Evolutionary conservation across 2,797 vertebrate species (phyloP).

Genomic region (Fratercula arctica): DNA sequence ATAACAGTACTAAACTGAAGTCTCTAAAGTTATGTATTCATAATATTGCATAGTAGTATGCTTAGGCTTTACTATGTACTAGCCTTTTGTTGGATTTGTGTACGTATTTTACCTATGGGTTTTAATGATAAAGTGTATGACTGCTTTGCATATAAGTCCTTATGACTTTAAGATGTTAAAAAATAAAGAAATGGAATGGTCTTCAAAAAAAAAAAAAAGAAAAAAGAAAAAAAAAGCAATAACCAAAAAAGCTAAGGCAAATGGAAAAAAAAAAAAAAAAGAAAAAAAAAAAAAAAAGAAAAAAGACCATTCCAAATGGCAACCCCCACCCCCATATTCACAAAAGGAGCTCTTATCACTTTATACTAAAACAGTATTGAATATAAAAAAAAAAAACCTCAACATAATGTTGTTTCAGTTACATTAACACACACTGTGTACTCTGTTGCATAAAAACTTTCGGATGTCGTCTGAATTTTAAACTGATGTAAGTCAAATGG

Average conservation of each 20-base stretch:
- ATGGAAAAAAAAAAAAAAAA: not conserved
- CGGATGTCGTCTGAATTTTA: constrained; percentile 48
- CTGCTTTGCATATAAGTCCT: constrained; percentile 91
- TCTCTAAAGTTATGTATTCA: constrained; percentile 84
- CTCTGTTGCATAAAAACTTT: not conserved
- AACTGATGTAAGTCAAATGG: constrained; percentile 44
- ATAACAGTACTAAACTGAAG: constrained; percentile 82
- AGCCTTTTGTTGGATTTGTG: constrained; percentile 90
- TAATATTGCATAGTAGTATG: constrained; percentile 86
- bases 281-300: constrained; percentile 35
- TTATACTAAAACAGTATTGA: not conserved
- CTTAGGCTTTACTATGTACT: constrained; percentile 90
- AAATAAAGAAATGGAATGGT: constrained; percentile 99
- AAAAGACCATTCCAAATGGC: constrained; percentile 83
- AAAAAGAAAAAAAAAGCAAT: constrained; percentile 65
- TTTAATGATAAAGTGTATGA: constrained; percentile 97
- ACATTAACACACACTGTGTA: constrained; percentile 26
- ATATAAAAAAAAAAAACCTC: constrained; percentile 19
- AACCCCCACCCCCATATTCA: constrained; percentile 82
- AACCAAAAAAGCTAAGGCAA: constrained; percentile 67
- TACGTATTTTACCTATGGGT: constrained; percentile 98
- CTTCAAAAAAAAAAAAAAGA: constrained; percentile 73
- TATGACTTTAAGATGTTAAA: constrained; percentile 91
- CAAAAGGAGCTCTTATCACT: constrained; percentile 87
- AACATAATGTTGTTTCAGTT: constrained; percentile 61